phyloP scores from a whole-genome alignment of 2,113 vertebrate species.

The Ancistrus triradiatus region DNA sequence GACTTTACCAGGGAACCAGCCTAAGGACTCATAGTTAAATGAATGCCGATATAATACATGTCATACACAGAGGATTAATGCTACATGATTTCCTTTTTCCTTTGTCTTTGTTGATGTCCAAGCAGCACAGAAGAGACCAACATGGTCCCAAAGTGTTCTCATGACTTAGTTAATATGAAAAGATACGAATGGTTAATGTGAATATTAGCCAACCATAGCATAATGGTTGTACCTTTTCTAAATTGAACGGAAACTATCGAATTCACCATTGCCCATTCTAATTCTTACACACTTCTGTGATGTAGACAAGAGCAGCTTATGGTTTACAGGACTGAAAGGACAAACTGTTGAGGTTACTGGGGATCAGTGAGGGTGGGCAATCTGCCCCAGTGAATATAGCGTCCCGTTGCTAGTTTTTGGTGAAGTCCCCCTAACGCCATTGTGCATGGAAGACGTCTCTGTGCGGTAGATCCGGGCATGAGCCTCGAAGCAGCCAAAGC shows the following conservation, averaged over 20 bases:
- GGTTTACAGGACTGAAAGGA: too few relatives aligned
- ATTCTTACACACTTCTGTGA: too few relatives aligned
- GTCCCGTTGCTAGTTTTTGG: constrained; percentile 69
- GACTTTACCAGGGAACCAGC: too few relatives aligned
- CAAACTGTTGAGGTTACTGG: neutral
- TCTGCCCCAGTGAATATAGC: constrained; percentile 71
- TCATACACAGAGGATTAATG: neutral
- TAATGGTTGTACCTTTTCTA: too few relatives aligned
- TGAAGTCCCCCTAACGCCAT: constrained; percentile 65
- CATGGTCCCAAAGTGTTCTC: neutral
- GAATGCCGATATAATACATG: neutral
- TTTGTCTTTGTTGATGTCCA: neutral
- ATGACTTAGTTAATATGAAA: neutral
- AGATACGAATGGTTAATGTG: neutral
- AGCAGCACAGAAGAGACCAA: constrained; percentile 20
- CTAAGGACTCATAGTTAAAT: too few relatives aligned
- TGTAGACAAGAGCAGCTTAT: neutral
- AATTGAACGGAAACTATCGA: too few relatives aligned
- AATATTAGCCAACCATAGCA: too few relatives aligned
- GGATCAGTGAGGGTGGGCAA: constrained; percentile 62
- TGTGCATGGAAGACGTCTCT: constrained; percentile 82
- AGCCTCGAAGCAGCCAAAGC: constrained; percentile 83
- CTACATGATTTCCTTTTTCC: constrained; percentile 19
- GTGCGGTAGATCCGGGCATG: constrained; percentile 87
- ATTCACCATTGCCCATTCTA: too few relatives aligned